Conservation (phyloP, 2,113 vertebrate species). For the Siphamia tubifer region DNA sequence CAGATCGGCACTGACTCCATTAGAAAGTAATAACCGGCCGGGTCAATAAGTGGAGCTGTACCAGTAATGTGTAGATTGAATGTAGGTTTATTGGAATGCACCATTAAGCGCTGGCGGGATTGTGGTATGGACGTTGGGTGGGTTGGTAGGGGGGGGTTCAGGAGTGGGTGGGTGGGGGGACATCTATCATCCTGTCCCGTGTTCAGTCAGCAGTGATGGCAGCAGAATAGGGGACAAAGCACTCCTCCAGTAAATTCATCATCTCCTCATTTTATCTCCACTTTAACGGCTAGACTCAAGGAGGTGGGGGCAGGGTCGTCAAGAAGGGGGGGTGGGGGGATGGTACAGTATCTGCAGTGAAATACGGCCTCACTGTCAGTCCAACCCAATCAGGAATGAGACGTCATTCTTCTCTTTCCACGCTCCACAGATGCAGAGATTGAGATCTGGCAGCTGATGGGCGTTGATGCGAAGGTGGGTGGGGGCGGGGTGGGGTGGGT, state of each 20-base stretch:
- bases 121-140: neutral
- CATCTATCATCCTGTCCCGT: conserved; percentile 70
- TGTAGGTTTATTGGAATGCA: conserved; percentile 74
- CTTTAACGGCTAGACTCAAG: conserved; percentile 62
- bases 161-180: conserved; percentile 15
- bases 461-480: no score
- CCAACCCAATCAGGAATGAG: conserved; percentile 63
- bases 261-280: conserved; percentile 61
- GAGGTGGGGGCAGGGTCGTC: conserved; percentile 21
- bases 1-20: conserved; percentile 67
- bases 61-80: conserved; percentile 64
- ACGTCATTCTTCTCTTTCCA: conserved; percentile 46
- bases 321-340: neutral
- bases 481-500: neutral
- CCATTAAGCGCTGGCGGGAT: conserved; percentile 59
- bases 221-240: conserved; percentile 70
- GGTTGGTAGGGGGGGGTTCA: conserved; percentile 20
- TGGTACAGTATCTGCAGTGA: conserved; percentile 29
- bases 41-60: conserved; percentile 68
- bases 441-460: conserved; percentile 34
- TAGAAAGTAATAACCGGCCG: conserved; percentile 65
- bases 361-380: conserved; percentile 58
- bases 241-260: conserved; percentile 75
- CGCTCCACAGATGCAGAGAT: conserved; percentile 15
- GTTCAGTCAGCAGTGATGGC: conserved; percentile 72